These are phyloP conservation scores for Cryptotis parvus DNA, from an alignment of 2,113 vertebrate genomes.

Conservation along the genomic window DNA sequence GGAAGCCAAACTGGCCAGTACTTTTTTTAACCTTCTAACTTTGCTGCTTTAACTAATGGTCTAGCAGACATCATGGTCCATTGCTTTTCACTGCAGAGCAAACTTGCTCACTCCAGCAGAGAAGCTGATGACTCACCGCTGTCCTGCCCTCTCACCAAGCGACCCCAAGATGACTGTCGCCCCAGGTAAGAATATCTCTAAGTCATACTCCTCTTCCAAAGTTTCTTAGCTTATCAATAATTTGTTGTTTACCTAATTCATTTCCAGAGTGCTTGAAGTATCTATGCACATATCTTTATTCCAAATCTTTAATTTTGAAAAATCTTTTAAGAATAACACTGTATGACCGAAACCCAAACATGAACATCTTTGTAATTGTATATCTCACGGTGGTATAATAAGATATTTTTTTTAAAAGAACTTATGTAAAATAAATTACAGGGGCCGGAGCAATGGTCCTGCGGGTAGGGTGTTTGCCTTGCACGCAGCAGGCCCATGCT, in stretches of 20 bases:
- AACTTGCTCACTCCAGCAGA: background rate
- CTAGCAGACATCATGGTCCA: background rate
- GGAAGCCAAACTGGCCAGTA: background rate
- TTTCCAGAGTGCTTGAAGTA: background rate
- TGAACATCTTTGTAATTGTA: too few relatives aligned
- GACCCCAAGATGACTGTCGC: background rate
- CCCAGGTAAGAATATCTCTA: background rate
- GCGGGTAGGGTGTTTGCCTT: too few relatives aligned
- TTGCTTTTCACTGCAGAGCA: background rate
- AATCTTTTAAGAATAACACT: too few relatives aligned
- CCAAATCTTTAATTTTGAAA: too few relatives aligned
- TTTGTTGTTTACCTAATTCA: background rate
- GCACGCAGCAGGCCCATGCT: too few relatives aligned
- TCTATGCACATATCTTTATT: background rate
- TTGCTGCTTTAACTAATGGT: background rate
- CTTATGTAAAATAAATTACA: too few relatives aligned
- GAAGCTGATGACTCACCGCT: background rate
- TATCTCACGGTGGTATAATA: too few relatives aligned
- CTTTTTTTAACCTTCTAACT: background rate
- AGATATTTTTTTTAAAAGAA: too few relatives aligned
- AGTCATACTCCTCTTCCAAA: background rate
- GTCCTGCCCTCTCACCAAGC: background rate
- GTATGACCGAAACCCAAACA: too few relatives aligned
- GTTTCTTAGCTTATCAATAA: background rate
- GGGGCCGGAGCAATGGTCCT: too few relatives aligned